phyloP scores from a whole-genome alignment of 1,140 invertebrate genomes.

The Matsumurasca onukii region DNA sequence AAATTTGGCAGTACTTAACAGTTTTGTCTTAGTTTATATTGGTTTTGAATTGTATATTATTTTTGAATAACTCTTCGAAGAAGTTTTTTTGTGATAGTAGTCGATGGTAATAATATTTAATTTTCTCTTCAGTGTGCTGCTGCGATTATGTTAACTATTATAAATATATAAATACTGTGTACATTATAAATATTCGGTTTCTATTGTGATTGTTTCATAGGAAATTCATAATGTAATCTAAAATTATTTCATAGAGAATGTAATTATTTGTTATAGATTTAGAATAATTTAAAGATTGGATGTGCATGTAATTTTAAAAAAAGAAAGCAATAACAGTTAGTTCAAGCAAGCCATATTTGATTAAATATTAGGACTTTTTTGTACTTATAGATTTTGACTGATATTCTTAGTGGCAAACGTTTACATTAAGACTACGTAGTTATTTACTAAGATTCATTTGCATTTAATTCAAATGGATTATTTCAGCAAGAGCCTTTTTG shows the following conservation, averaged over 20 bases:
- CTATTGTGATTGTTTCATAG: constrained; percentile 2
- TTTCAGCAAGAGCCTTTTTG: too few species aligned
- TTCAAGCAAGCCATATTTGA: not conserved
- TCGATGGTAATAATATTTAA: constrained; percentile 11
- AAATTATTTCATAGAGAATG: not conserved
- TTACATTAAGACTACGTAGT: not conserved
- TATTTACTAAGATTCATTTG: not conserved
- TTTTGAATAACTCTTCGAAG: constrained; percentile 2
- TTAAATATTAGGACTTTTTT: constrained; percentile 10
- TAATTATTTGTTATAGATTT: constrained; percentile 6
- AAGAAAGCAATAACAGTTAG: constrained; percentile 18
- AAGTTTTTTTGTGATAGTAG: constrained; percentile 21
- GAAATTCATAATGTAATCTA: not conserved
- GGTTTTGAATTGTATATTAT: not conserved
- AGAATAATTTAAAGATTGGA: constrained; percentile 8
- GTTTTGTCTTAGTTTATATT: constrained; percentile 13
- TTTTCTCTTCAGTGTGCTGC: not conserved
- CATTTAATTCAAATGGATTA: too few species aligned
- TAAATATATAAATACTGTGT: constrained; percentile 29
- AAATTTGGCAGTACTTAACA: constrained; percentile 29
- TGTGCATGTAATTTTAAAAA: not conserved
- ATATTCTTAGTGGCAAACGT: not conserved
- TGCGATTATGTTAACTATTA: constrained; percentile 24
- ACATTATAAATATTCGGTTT: constrained; percentile 20
- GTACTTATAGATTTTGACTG: constrained; percentile 13